Conservation (phyloP, 2,888 invertebrate species). For the Formica aserva region DNA sequence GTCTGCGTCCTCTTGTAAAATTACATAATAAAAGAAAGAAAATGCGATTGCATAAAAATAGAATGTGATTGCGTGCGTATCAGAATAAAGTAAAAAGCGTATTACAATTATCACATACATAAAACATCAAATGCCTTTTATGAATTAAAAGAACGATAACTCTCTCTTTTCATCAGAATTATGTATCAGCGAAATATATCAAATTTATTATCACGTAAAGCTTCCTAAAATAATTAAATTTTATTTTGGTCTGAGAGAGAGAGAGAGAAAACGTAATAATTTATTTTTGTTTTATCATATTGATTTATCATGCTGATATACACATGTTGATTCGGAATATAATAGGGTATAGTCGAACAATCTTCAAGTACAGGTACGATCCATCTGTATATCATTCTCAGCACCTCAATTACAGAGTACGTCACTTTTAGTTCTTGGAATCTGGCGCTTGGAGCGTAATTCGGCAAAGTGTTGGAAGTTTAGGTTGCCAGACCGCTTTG, state of each 20-base stretch:
- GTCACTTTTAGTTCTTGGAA: conserved; percentile 20
- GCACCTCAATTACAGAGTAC: conserved; percentile 10
- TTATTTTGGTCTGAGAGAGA: neutral
- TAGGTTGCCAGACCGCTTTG: conserved; percentile 1
- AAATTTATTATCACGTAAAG: neutral
- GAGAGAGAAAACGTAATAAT: neutral
- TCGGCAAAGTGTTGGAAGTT: conserved; percentile 13
- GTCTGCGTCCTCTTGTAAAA: neutral
- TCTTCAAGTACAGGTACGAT: neutral
- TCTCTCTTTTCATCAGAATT: neutral
- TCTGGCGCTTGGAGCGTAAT: neutral
- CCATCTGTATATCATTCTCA: conserved; percentile 3
- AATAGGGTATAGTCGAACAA: neutral
- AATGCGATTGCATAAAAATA: neutral
- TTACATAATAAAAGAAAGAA: conserved; percentile 1
- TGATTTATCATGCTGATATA: conserved; percentile 10
- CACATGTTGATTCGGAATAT: conserved; percentile 3
- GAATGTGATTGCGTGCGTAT: conserved; percentile 9
- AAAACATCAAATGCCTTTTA: conserved; percentile 24
- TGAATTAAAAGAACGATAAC: neutral
- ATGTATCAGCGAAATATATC: neutral
- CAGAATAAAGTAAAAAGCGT: neutral
- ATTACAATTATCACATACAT: neutral
- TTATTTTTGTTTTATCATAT: conserved; percentile 10
- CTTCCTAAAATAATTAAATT: conserved; percentile 24